Conservation (phyloP, 2,113 vertebrate genomes). For the Aleadryas rufinucha region DNA sequence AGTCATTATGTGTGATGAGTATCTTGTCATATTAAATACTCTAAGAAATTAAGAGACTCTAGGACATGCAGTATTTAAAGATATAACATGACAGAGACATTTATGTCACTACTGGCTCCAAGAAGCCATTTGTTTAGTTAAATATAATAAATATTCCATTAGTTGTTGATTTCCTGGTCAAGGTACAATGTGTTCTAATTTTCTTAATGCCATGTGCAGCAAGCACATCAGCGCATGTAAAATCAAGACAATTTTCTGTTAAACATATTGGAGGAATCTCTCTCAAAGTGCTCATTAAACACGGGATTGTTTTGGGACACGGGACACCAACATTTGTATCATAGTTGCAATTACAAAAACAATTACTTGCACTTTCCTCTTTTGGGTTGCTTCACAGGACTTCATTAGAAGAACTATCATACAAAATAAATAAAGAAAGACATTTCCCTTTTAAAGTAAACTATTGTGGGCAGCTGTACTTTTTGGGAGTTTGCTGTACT, state of each 20-base stretch:
- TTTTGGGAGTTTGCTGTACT: not conserved
- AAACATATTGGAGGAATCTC: not conserved
- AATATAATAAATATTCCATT: not conserved
- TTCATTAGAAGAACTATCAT: not conserved
- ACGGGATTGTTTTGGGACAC: not conserved
- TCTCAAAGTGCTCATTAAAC: not conserved
- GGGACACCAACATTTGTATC: not conserved
- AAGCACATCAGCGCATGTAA: not conserved
- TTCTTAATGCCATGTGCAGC: not conserved
- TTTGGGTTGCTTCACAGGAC: not conserved
- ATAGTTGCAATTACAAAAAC: not conserved
- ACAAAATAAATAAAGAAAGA: not conserved
- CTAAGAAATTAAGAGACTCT: not conserved
- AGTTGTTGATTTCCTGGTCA: not conserved
- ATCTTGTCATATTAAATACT: not conserved
- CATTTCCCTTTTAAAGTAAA: not conserved
- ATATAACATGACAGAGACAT: not conserved
- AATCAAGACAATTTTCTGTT: not conserved
- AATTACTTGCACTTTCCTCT: not conserved
- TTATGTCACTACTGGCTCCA: not conserved
- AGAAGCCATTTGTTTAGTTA: not conserved
- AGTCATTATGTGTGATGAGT: not conserved
- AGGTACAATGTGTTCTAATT: not conserved
- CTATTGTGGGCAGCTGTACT: not conserved
- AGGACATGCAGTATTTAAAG: not conserved